phyloP scores from a whole-genome alignment of 1,140 invertebrate species.

The Geopemphigus sp. region DNA sequence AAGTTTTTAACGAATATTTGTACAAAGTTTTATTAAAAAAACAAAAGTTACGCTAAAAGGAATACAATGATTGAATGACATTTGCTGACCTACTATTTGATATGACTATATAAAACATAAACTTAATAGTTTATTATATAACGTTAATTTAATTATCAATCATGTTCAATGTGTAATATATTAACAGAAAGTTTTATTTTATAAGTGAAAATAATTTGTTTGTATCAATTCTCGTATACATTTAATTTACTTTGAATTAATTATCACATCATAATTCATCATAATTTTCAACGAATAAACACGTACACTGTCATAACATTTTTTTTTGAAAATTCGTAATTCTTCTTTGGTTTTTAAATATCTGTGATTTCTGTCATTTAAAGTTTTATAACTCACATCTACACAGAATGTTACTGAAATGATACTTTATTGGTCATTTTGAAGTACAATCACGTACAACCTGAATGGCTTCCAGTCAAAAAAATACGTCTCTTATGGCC shows the following conservation, averaged over 20 bases:
- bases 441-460: neutral
- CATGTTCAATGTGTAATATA: neutral
- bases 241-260: too few species aligned
- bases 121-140: neutral
- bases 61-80: too few species aligned
- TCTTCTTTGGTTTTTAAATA: too few species aligned
- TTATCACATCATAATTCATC: too few species aligned
- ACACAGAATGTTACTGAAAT: too few species aligned
- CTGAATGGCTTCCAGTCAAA: neutral
- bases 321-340: too few species aligned
- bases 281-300: too few species aligned
- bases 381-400: too few species aligned
- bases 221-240: neutral
- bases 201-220: neutral
- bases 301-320: too few species aligned
- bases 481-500: neutral
- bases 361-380: too few species aligned
- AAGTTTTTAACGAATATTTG: constrained; percentile 19
- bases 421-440: neutral
- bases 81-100: constrained; percentile 1
- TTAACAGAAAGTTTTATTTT: neutral
- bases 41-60: neutral
- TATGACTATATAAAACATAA: neutral
- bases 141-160: neutral
- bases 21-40: constrained; percentile 14